A percentile compares a stretch with the other conserved stretches of the same genome.
phyloP scores from a whole-genome alignment of 2,797 vertebrate species.

The Enteromius radiatus region DNA sequence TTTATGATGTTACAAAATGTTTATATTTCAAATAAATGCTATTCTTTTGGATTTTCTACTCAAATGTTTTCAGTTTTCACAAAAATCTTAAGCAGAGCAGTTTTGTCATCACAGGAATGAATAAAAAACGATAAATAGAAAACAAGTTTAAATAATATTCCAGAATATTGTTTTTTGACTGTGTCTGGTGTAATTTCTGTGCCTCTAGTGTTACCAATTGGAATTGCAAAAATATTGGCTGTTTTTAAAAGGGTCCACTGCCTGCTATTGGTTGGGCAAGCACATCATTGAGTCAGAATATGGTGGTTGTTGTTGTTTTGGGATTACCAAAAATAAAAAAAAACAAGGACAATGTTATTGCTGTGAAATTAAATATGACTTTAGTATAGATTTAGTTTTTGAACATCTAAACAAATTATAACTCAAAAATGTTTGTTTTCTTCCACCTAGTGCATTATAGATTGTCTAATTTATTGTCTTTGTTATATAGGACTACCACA shows the following conservation, averaged over 20 bases:
- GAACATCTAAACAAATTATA: background rate
- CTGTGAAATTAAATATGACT: background rate
- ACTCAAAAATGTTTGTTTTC: background rate
- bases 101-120: background rate
- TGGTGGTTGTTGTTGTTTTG: background rate
- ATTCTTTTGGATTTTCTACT: background rate
- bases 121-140: background rate
- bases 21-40: background rate
- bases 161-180: background rate
- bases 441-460: background rate
- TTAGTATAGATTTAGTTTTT: background rate
- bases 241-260: background rate
- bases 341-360: background rate
- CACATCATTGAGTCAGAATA: background rate
- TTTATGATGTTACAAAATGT: background rate
- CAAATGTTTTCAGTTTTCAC: background rate
- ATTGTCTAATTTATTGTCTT: background rate
- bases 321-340: background rate
- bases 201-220: constrained; percentile 12
- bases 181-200: background rate
- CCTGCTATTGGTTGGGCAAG: background rate
- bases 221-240: constrained; percentile 20
- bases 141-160: background rate
- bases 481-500: constrained; percentile 91
- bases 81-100: background rate